Conservation (phyloP, 2,797 vertebrate species). For the Anguilla obscura region DNA sequence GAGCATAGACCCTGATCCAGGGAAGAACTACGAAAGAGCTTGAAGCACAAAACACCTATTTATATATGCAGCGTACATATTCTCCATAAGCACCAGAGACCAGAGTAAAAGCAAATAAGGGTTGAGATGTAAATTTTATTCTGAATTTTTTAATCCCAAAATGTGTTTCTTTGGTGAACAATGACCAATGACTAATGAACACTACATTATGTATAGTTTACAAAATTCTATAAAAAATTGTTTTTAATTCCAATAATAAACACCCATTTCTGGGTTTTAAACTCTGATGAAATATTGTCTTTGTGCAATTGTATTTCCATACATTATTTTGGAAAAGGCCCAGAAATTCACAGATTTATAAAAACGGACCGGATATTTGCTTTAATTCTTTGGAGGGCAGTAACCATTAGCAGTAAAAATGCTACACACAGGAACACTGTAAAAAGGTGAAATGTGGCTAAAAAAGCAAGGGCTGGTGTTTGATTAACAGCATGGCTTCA, state of each 20-base stretch:
- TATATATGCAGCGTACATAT: neutral
- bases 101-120: neutral
- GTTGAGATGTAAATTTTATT: neutral
- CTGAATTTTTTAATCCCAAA: neutral
- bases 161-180: neutral
- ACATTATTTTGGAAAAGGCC: neutral
- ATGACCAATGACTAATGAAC: neutral
- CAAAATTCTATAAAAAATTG: neutral
- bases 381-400: neutral
- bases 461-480: conserved; percentile 23
- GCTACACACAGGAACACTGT: conserved; percentile 26
- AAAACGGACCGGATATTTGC: neutral
- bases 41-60: neutral
- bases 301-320: neutral
- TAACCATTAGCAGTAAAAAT: conserved; percentile 13
- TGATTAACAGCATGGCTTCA: conserved; percentile 65
- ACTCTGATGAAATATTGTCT: neutral
- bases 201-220: neutral
- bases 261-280: neutral
- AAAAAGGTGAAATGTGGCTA: conserved; percentile 20
- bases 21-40: neutral
- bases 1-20: neutral
- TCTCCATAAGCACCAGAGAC: neutral
- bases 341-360: conserved; percentile 18
- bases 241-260: neutral